phyloP scores from a whole-genome alignment of 2,797 vertebrate species.

The Arctocebus calabarensis region DNA sequence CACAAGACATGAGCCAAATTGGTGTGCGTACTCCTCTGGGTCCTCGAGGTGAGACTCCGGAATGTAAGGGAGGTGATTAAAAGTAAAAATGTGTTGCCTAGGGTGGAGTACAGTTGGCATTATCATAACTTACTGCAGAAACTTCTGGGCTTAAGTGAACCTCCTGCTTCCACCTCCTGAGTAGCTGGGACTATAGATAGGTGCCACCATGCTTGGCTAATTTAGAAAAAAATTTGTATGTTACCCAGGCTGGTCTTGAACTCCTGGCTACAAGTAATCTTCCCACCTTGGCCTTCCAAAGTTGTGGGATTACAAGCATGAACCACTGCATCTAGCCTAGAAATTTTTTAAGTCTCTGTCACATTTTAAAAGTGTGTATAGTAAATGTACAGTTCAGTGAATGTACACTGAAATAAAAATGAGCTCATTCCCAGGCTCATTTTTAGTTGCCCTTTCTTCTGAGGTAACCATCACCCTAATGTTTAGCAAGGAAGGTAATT shows the following conservation, averaged over 20 bases:
- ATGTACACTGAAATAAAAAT: no score
- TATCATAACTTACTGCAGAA: neutral
- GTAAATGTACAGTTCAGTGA: neutral
- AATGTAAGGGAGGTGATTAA: neutral
- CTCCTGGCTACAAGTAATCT: neutral
- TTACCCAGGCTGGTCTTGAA: neutral
- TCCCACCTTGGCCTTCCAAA: neutral
- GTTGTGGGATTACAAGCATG: neutral
- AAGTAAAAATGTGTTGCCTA: neutral
- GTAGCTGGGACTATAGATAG: neutral
- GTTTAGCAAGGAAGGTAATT: neutral
- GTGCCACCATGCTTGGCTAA: neutral
- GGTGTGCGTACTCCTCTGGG: conserved; percentile 84
- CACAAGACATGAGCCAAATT: conserved; percentile 81
- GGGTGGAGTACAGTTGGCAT: neutral
- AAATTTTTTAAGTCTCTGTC: neutral
- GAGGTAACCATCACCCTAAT: neutral
- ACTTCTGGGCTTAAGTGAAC: neutral
- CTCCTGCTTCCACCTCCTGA: neutral
- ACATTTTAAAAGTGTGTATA: neutral
- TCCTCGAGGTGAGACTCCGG: conserved; percentile 81
- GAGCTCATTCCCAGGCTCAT: rapidly evolving
- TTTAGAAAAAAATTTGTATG: neutral
- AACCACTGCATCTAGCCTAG: neutral
- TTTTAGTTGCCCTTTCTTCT: rapidly evolving